phyloP scores from a whole-genome alignment of 2,888 invertebrate species.

The Dynastes hyllus region DNA sequence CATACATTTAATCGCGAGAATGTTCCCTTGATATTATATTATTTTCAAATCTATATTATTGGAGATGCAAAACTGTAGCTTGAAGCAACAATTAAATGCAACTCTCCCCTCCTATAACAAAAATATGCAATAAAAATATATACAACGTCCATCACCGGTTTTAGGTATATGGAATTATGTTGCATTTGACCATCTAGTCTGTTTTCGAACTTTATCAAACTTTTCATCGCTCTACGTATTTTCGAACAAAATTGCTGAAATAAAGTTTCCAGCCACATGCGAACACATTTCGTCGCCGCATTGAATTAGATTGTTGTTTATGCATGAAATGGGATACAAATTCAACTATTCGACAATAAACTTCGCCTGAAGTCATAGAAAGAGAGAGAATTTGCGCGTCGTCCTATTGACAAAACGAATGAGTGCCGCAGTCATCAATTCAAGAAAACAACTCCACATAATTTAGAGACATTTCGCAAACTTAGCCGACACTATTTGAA shows the following conservation, averaged over 20 bases:
- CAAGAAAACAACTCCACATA: constrained; percentile 50
- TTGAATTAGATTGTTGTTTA: constrained; percentile 51
- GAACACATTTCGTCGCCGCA: constrained; percentile 48
- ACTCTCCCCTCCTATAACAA: not conserved
- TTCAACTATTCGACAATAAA: constrained; percentile 49
- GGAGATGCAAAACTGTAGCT: not conserved
- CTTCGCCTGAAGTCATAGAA: constrained; percentile 31
- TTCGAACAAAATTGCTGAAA: constrained; percentile 44
- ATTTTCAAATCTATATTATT: too few species aligned
- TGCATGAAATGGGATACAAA: constrained; percentile 52
- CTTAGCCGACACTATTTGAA: constrained; percentile 48
- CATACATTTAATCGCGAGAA: too few species aligned
- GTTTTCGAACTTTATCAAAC: constrained; percentile 42
- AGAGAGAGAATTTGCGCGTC: constrained; percentile 41
- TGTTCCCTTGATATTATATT: too few species aligned
- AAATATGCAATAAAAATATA: not conserved
- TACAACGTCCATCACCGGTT: not conserved
- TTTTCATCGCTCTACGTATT: constrained; percentile 38
- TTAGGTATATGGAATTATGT: constrained; percentile 10
- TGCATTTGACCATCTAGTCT: not conserved
- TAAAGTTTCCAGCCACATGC: constrained; percentile 48
- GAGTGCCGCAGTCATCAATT: constrained; percentile 54
- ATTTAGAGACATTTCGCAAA: constrained; percentile 48
- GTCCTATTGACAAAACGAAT: constrained; percentile 53
- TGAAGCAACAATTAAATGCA: not conserved